Base-by-base conservation (phyloP, 2,113 vertebrate species). In the Orycteropus afer region DNA sequence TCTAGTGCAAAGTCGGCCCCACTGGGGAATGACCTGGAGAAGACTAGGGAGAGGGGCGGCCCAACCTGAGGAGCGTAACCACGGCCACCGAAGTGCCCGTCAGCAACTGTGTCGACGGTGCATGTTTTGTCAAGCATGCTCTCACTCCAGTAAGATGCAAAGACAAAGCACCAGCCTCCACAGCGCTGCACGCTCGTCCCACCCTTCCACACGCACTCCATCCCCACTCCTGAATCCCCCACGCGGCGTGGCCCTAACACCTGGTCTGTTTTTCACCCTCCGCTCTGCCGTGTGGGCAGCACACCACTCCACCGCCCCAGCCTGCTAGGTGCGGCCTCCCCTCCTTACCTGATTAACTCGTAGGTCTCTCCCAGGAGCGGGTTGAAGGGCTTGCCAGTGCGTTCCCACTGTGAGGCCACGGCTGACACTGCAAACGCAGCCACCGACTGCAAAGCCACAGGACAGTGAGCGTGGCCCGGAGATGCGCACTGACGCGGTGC, bases 301-400 rank as follows among this genome's bases (percentile, higher is more conserved):
- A 53, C 51, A 53, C n/a, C n/a, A n/a, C n/a, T n/a, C n/a, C n/a
- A n/a, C n/a, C n/a, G n/a, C n/a, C n/a, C n/a, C n/a, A n/a, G n/a
- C n/a, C n/a, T n/a, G n/a, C n/a, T n/a, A n/a, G n/a, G n/a, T n/a
- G n/a, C n/a, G 63, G 29, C 40, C 1, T 12, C 45, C 20, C 20
- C 90, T 69, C 76, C 96, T 96, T 98, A 99, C 99, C 99, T 99
- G 97, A 98, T 97, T 86, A 99, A 98, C 95, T 99, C 99, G 91
- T 99, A 99, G 0, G 99, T 99, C 97, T 99, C 99, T 94, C 99
- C 99, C 96, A 99, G 96, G 57, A 99, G 98, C 0, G 99, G 99
- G 94, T 99, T 99, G 98, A 99, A 99, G 4, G 99, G 99, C 97
- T 99, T 99, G 98, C 99, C 99, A 96, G 99, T 99, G 98, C 99